Evolutionary conservation across 2,888 invertebrate genomes (phyloP).

Genomic region (Cenopis cana): DNA sequence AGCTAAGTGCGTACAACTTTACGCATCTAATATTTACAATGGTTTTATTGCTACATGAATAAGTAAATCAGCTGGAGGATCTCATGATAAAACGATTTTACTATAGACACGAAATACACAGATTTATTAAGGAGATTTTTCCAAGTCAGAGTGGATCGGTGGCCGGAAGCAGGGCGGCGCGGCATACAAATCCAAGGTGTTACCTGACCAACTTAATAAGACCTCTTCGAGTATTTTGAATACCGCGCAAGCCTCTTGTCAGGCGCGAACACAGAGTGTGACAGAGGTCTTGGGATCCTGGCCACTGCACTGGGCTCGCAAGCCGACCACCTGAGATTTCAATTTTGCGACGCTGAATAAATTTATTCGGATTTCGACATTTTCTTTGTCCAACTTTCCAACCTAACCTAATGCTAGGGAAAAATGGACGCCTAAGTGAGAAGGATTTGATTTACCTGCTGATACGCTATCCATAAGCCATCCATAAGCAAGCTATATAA

Average conservation of each 20-base stretch:
- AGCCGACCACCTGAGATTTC: constrained; percentile 81
- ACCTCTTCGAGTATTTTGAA: constrained; percentile 55
- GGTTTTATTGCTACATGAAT: constrained; percentile 12
- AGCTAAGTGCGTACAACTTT: constrained; percentile 1
- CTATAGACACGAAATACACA: constrained; percentile 52
- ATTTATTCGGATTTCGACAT: constrained; percentile 74
- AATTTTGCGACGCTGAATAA: constrained; percentile 79
- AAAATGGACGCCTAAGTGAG: constrained; percentile 50
- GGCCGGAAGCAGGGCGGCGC: constrained; percentile 60
- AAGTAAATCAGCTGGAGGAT: constrained; percentile 10
- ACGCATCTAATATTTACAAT: constrained; percentile 22
- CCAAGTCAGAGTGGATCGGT: constrained; percentile 69
- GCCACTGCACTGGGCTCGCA: constrained; percentile 57
- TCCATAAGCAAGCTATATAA: neutral
- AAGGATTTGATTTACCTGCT: constrained; percentile 47
- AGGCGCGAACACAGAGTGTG: constrained; percentile 50
- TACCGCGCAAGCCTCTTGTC: constrained; percentile 49
- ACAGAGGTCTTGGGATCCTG: constrained; percentile 57
- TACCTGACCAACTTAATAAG: constrained; percentile 59
- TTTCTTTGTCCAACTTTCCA: constrained; percentile 64
- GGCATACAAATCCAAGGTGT: constrained; percentile 74
- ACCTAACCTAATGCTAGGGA: constrained; percentile 60
- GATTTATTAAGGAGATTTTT: constrained; percentile 62
- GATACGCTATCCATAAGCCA: neutral
- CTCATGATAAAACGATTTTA: constrained; percentile 27